phyloP scores from a whole-genome alignment of 2,797 vertebrate species.

The Poecilia velifera region DNA sequence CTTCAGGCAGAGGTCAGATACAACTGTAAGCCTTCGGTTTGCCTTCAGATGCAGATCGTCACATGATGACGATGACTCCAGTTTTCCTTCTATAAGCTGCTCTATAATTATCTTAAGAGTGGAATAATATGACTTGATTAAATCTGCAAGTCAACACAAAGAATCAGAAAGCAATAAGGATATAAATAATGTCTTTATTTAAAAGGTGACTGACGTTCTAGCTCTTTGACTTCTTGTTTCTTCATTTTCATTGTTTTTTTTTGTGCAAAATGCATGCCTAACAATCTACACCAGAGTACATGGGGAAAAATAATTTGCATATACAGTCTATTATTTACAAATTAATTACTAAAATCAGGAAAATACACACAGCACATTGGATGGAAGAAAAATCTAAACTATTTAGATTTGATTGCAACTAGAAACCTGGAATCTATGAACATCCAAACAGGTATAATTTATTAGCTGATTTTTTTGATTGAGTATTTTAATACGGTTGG shows the following conservation, averaged over 20 bases:
- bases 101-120: slow-evolving; percentile 3
- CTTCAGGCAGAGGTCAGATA: slow-evolving; percentile 61
- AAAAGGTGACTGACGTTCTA: not conserved
- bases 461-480: not conserved
- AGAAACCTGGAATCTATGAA: not conserved
- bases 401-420: not conserved
- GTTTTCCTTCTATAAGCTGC: not conserved
- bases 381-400: not conserved
- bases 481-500: not conserved
- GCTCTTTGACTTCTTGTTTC: not conserved
- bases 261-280: not conserved
- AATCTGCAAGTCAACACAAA: not conserved
- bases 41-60: slow-evolving; percentile 49
- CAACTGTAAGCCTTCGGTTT: slow-evolving; percentile 43
- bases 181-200: not conserved
- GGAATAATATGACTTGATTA: not conserved
- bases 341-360: not conserved
- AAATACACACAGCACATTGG: not conserved
- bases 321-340: not conserved
- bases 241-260: not conserved
- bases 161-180: not conserved
- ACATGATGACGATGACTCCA: slow-evolving; percentile 19
- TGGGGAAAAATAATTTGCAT: not conserved
- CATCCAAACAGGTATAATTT: not conserved
- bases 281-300: not conserved